Base-by-base conservation (phyloP, 2,888 invertebrate species). In the Clunio marinus region DNA sequence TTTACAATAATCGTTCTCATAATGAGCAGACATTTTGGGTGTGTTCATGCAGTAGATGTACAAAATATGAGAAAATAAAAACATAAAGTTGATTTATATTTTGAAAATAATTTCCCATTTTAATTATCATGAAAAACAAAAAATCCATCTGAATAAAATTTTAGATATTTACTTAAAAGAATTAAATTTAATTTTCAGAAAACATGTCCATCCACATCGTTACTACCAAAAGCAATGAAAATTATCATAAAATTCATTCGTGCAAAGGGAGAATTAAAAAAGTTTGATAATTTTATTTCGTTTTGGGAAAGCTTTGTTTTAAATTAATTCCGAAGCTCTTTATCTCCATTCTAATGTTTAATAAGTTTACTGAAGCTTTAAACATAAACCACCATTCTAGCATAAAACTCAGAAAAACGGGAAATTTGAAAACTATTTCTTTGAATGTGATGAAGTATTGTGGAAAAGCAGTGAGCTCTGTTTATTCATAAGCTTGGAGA, bases 21-120 rank as follows among this genome's bases (percentile, higher is more conserved):
- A 22, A 62, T 62, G 25, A 65, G 8, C 15, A 22, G 24, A 58
- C 15, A 59, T 17, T 37, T 35, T 35, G 7, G 60, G 17, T 51
- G n/a, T n/a, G 22, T 51, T 51, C 17, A 51, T 20, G 22, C 51
- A 20, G 22, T 51, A 51, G 22, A 51, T 51, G 51, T 13, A 13
- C n/a, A 15, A 41, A 41, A 15, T 15, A 41, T 15, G 13, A 41
- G 8, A 41, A 15, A 7, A 15, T n/a, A 41, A 41, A 41, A 41
- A 41, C 51, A n/a, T n/a, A 57, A 57, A 57, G 57, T 46, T 46
- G 25, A 65, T 65, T 65, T 22, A 55, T 46, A 66, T 55, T 66
- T 27, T 55, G 32, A 66, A 55, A 66, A 66, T 65, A 65, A 65
- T 65, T 60, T 65, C 28, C 17, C 17, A 65, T 65, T 25, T 46